Percentiles rank a stretch among this genome's conserved stretches.
Evolutionary conservation across 2,797 vertebrate genomes (phyloP).

Genomic region (Morus bassanus): DNA sequence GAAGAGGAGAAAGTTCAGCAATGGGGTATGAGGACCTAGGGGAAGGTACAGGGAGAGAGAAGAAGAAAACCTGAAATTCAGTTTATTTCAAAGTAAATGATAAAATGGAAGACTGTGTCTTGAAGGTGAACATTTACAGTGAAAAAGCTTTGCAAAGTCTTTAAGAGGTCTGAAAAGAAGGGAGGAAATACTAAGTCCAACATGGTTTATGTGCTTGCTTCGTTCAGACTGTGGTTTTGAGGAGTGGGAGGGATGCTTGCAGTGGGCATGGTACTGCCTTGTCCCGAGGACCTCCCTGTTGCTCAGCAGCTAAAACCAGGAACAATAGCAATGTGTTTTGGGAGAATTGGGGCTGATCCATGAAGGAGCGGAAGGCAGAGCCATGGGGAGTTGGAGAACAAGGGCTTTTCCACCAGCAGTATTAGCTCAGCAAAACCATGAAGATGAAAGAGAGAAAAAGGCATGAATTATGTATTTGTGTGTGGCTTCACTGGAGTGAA

Average conservation of each 20-base stretch:
- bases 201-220: neutral
- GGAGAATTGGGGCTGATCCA: neutral
- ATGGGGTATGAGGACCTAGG: neutral
- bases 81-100: neutral
- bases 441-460: neutral
- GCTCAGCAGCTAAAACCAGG: neutral
- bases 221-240: rapidly evolving
- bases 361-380: neutral
- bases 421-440: neutral
- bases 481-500: neutral
- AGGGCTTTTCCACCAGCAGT: neutral
- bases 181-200: neutral
- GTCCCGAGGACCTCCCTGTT: neutral
- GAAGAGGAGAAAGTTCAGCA: neutral
- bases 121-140: neutral
- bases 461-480: neutral
- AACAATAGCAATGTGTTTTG: rapidly evolving
- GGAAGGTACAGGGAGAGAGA: neutral
- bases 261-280: neutral
- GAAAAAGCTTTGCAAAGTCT: neutral
- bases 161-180: neutral
- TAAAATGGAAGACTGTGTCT: neutral
- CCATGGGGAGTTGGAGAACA: neutral
- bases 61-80: neutral
- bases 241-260: neutral